phyloP scores from a whole-genome alignment of 2,888 invertebrate genomes.

The Lamellibrachia satsuma region DNA sequence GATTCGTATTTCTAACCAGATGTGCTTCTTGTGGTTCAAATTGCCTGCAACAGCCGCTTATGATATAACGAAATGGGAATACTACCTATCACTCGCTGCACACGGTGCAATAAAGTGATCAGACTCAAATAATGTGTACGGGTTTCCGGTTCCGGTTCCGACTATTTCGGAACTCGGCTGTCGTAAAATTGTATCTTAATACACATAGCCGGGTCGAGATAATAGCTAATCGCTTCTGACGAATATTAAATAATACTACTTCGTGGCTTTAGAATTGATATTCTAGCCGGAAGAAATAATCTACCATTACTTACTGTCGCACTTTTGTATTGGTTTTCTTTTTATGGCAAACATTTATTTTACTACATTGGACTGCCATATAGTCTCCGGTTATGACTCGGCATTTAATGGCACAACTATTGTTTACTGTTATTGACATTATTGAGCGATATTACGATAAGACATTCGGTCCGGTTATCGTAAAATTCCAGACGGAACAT shows the following conservation, averaged over 20 bases:
- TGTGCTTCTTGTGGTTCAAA: not conserved
- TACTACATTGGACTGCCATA: not conserved
- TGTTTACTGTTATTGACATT: not conserved
- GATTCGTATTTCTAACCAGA: not conserved
- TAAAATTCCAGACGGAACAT: not conserved
- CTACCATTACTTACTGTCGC: not conserved
- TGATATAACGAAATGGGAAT: not conserved
- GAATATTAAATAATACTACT: not conserved
- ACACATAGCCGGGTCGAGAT: not conserved
- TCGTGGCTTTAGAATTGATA: not conserved
- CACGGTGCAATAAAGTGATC: slow-evolving; percentile 10
- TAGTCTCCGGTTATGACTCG: not conserved
- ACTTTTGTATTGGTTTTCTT: not conserved
- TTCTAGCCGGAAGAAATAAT: not conserved
- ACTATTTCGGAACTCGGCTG: not conserved
- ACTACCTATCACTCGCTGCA: not conserved
- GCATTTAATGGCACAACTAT: not conserved
- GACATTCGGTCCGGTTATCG: not conserved
- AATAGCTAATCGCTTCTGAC: not conserved
- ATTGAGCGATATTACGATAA: not conserved
- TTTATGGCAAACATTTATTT: not conserved
- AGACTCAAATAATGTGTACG: not conserved
- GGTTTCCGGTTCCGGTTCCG: not conserved
- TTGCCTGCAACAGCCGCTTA: not conserved
- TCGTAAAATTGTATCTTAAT: not conserved